Evolutionary conservation across 2,113 vertebrate genomes (phyloP), one percentile per base, ranked within the genome.

Genomic region (Dicerorhinus sumatrensis): DNA sequence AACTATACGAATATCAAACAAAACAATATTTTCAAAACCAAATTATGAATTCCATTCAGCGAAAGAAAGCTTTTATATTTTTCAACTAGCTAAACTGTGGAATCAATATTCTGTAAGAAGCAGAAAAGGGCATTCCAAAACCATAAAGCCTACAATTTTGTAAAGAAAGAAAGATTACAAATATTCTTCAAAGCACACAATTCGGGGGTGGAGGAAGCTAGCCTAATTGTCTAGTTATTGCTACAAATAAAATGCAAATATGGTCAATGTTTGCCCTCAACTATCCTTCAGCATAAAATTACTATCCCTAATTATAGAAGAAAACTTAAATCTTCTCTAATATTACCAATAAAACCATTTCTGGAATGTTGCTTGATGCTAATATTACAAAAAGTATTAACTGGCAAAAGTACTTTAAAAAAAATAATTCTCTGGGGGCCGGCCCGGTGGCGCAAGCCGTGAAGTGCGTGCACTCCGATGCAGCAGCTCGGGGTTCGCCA

Each of bases 191-290:
- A 89, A 91, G 31, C 58, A 18, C 18, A 69, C 5, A 93, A 42
- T 0, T 54, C 5, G n/a, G 23, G 39, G 10, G 14, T 31, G 18
- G 13, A n/a, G 31, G 4, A 46, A 54, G 29, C 27, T 39, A 85
- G 65, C 18, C 62, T 63, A 91, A 39, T 5, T 85, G 51, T 11
- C 65, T 31, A 42, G 8, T 60, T 56, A 76, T 4, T 92, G 17
- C 42, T 75, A 92, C 33, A 62, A 93, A 92, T 39, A 79, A 97
- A 94, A 89, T 33, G 23, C 8, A 95, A 93, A 54, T 56, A 60
- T 29, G 33, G 76, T 65, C 42, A 9, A 2, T 20, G 48, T 87
- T 89, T 54, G 58, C 48, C 56, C 60, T 77, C 60, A 92, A 46
- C 33, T 88, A 79, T 21, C 12, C 16, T 82, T 95, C 39, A 89